Conservation (phyloP, 2,797 vertebrate genomes). For the Meriones psammophilus region DNA sequence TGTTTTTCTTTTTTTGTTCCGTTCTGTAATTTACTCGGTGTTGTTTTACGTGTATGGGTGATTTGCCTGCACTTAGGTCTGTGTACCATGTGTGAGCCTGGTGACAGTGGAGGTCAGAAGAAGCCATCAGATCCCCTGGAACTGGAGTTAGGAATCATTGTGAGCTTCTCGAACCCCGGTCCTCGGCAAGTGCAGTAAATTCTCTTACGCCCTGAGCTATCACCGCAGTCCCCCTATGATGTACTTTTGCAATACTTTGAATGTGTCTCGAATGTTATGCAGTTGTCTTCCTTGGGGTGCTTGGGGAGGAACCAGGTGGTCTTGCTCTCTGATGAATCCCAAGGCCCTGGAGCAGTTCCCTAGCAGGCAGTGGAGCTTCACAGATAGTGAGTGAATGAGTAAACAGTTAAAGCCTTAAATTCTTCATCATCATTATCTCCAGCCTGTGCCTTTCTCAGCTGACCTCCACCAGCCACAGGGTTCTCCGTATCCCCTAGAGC, state of each 20-base stretch:
- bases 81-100: background rate
- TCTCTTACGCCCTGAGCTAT: background rate
- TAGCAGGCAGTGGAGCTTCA: background rate
- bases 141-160: background rate
- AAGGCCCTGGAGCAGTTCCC: background rate
- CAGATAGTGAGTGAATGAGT: background rate
- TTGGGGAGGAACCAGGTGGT: background rate
- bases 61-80: background rate
- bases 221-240: background rate
- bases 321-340: background rate
- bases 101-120: background rate
- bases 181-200: background rate
- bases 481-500: background rate
- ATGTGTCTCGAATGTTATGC: constrained; percentile 14
- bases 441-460: background rate
- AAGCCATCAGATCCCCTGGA: background rate
- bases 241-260: background rate
- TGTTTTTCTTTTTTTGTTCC: background rate
- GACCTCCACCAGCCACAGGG: background rate
- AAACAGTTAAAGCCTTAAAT: background rate
- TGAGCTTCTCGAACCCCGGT: background rate
- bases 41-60: too few relatives aligned
- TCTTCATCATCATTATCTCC: background rate
- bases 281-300: background rate
- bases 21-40: background rate